phyloP scores from a whole-genome alignment of 2,888 invertebrate species.

The Pristionchus fissidentatus region DNA sequence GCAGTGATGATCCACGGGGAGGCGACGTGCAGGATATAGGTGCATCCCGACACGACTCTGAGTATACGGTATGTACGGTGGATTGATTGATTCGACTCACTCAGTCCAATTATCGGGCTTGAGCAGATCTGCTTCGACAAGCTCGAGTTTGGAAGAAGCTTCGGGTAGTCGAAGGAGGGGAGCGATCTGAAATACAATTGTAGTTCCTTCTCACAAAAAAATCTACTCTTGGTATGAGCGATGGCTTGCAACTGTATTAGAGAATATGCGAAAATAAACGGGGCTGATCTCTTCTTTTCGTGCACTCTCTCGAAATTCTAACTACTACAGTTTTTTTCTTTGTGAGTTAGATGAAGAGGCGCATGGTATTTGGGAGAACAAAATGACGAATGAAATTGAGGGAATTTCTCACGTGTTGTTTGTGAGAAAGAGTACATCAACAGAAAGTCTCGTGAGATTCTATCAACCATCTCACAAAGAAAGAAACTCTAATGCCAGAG shows the following conservation, averaged over 20 bases:
- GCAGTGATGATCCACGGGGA: constrained; percentile 67
- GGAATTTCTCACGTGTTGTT: background rate
- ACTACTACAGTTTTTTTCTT: too few species aligned
- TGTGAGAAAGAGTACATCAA: background rate
- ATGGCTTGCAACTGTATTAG: constrained; percentile 11
- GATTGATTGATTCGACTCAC: background rate
- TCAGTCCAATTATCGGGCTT: constrained; percentile 31
- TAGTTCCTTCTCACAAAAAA: background rate
- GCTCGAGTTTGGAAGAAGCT: constrained; percentile 77
- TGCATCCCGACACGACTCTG: constrained; percentile 62
- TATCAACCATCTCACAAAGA: background rate
- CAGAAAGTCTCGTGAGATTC: background rate
- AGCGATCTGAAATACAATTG: constrained; percentile 48
- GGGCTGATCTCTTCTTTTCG: too few species aligned
- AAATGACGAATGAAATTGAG: background rate
- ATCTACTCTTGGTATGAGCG: too few species aligned
- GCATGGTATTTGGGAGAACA: background rate
- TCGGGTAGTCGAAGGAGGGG: constrained; percentile 71
- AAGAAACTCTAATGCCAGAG: background rate
- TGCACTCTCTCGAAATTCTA: too few species aligned
- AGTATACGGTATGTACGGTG: constrained; percentile 7
- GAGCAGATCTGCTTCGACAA: constrained; percentile 79
- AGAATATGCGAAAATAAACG: too few species aligned
- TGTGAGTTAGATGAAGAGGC: too few species aligned
- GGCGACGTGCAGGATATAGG: constrained; percentile 63